These are phyloP conservation scores for Balaeniceps rex DNA, from an alignment of 2,113 vertebrate species.

Conservation along the genomic window DNA sequence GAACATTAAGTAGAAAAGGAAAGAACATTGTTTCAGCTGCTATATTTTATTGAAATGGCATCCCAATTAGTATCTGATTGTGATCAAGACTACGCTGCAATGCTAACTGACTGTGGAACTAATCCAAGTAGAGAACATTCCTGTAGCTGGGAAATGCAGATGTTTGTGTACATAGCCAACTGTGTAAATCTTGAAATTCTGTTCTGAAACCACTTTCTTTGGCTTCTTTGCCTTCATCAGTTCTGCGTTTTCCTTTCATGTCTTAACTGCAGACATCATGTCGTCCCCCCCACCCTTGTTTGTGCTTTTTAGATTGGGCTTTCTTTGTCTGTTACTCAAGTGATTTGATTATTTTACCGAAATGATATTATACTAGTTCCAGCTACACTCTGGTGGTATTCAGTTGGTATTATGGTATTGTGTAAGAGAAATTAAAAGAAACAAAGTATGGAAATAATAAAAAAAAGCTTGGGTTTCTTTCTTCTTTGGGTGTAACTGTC, in stretches of 20 bases:
- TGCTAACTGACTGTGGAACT: background rate
- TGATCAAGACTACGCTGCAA: background rate
- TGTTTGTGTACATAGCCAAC: background rate
- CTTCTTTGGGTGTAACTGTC: background rate
- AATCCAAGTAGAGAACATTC: background rate
- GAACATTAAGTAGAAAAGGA: background rate
- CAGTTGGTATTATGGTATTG: background rate
- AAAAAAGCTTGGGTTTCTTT: background rate
- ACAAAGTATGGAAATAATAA: background rate
- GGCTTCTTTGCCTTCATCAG: background rate
- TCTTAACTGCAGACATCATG: background rate
- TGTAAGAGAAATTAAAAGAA: background rate
- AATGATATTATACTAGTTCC: background rate
- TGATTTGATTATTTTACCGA: background rate
- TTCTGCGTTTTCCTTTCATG: background rate
- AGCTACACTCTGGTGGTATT: background rate
- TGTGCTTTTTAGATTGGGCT: background rate
- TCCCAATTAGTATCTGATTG: background rate
- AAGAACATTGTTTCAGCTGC: background rate
- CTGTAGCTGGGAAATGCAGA: constrained; percentile 7
- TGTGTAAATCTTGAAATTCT: background rate
- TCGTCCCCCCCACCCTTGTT: background rate
- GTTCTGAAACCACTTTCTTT: background rate
- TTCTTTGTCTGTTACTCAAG: background rate
- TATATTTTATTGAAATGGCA: background rate